Percentiles rank a stretch among this genome's conserved stretches.
phyloP scores from a whole-genome alignment of 2,113 vertebrate species.

The Brienomyrus longianalis region DNA sequence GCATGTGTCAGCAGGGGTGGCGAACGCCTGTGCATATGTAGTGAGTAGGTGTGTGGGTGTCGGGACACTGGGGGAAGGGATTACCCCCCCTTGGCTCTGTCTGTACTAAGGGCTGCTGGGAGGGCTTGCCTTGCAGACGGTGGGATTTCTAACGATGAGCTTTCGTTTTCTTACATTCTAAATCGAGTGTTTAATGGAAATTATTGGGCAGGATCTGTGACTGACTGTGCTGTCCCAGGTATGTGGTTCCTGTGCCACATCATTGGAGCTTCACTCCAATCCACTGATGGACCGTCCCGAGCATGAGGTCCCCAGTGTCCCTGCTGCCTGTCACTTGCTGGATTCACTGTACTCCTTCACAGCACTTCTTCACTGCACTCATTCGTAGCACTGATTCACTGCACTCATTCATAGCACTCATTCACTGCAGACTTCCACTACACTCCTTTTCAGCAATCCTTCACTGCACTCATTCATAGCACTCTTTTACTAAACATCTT shows the following conservation, averaged over 20 bases:
- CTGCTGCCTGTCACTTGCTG: neutral
- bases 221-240: neutral
- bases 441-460: too few species aligned
- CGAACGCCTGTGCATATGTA: neutral
- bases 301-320: slow-evolving; percentile 8
- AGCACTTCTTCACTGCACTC: neutral
- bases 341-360: neutral
- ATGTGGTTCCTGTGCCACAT: neutral
- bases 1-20: neutral
- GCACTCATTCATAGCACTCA: neutral
- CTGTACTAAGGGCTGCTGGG: neutral
- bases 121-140: neutral
- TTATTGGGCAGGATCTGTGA: neutral
- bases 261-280: neutral
- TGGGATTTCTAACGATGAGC: slow-evolving; percentile 14
- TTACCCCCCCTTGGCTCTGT: neutral
- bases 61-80: neutral
- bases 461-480: too few species aligned
- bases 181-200: neutral
- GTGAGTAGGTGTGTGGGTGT: neutral
- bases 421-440: too few species aligned
- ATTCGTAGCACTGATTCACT: neutral
- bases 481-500: neutral
- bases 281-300: neutral
- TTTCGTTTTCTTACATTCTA: neutral